Base-by-base conservation (phyloP, 2,888 invertebrate genomes). In the Reticulitermes lucifugus region DNA sequence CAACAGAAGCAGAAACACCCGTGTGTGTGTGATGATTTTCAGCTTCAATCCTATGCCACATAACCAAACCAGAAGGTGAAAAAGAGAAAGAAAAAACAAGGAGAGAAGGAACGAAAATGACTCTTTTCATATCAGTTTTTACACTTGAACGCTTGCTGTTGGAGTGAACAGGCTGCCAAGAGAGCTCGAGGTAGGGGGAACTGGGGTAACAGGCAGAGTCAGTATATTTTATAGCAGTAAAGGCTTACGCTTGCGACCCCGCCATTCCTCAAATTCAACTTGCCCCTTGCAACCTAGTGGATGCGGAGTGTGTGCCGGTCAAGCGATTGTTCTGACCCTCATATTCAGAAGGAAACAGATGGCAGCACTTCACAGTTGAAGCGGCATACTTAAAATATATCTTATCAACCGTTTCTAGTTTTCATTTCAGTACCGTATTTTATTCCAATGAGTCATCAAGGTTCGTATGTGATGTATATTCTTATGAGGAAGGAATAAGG, bases 111-210 rank as follows among this genome's bases (percentile, higher is more conserved):
- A 60, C 73, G 84, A 80, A 84, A 86, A 83, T 83, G 80, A 83
- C 85, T 86, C 85, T 85, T 85, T 85, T 81, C 85, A 86, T 86
- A 86, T 86, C 85, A 86, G 84, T 84, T 86, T 84, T 86, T 84
- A 86, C 85, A 84, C 83, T 84, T 75, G 84, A 75, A 71, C 75
- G 85, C 80, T 55, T 80, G 46, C 81, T 41, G 25, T 70, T 70
- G 59, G 73, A 73, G 73, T 29, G 25, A 80, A 60, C 25, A 59
- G 55, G 25, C 59, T 35, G 35, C 35, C 35, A 22, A 9, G 35
- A 35, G 46, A 46, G 46, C 35, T 35, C 35, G 35, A 35, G 35
- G 35, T 9, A 7, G 73, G 73, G 9, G 73, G 41, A 5, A 5
- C 51, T 14, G 77, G 29, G 73, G 21, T 73, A 41, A 7, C 77